Base-by-base conservation (phyloP, 2,113 vertebrate genomes). In the Grammomys surdaster region DNA sequence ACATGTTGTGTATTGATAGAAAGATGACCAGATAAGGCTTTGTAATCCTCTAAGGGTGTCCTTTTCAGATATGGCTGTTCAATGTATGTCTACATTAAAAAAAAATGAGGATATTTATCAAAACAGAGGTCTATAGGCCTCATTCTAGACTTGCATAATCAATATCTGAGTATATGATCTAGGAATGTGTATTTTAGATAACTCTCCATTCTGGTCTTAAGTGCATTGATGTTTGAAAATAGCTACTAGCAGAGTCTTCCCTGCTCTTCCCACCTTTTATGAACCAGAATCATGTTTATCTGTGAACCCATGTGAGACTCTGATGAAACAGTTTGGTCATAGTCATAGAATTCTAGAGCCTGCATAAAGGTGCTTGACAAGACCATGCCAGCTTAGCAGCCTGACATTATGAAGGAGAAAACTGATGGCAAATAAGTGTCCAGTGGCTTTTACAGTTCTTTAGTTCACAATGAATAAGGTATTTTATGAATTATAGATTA, bases 301-400 rank as follows among this genome's bases (percentile, higher is more conserved):
- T 96, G n/a, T 85, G 31, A 46, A 22, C 73, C 87, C 48, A 9
- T 48, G 31, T 77, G 90, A 40, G 69, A 43, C 90, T 82, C 92
- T 94, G 78, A 91, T 92, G 93, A 94, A 82, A 93, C 69, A 89
- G 69, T 94, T 91, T 87, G 95, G 97, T 97, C 94, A 93, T 89
- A 96, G 90, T 95, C 78, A 19, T 46, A 96, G 92, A 95, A 89
- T 97, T 95, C 95, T 96, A 95, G 82, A 95, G 94, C 73, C 60
- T 89, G 67, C 82, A 82, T 93, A 77, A 93, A 92, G 76, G 73
- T 54, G 7, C 67, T 92, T 84, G 0, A 65, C 7, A 17, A 77
- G 58, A 69, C 36, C 77, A 48, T 85, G 77, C 31, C 78, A 56
- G 72, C 20, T 33, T 56, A 70, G 16, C 78, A 90, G 16, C 63